Base-by-base conservation (phyloP, 1,140 invertebrate species). In the Zaprionus gabonicus region DNA sequence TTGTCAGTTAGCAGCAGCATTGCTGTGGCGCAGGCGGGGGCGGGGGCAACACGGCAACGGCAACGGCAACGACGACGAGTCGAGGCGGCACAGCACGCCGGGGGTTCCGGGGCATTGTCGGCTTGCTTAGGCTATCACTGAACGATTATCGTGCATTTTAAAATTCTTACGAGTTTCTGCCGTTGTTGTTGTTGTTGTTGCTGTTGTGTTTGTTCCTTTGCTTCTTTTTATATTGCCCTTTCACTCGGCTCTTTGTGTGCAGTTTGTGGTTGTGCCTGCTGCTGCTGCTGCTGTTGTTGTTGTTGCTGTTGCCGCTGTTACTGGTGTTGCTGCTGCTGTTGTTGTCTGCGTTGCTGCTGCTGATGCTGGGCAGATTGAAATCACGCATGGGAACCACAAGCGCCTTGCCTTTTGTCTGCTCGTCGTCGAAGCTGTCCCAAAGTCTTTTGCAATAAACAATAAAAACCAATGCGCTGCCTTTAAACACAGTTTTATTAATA, bases 101-200 rank as follows among this genome's bases (percentile, higher is more conserved):
- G 58, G 46, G 64, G 76, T 56, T 55, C 55, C 58, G 58, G 71
- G 67, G 79, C 87, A 82, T 90, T 90, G 88, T 91, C 90, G 90
- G 91, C 91, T 86, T 80, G 91, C 91, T 90, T 87, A 83, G 88
- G 91, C 91, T 92, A 92, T 92, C 91, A 92, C 86, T 87, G 91
- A 92, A 87, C 91, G 91, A 92, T 92, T 92, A 92, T 92, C 91
- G 85, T 91, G 91, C 87, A 92, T 92, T 92, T 92, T 92, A 92
- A 92, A 92, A 92, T 92, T 92, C 91, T 92, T 92, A 92, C 83
- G 91, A 92, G 91, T 91, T 88, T 91, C 84, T 82, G 82, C 77
- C 67, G 63, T 66, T 68, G 77, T 57, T 78, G 71, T 67, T 73
- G 0, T 38, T 15, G 12, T 38, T 38, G 38, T 65, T 76, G 81